phyloP scores from a whole-genome alignment of 2,797 vertebrate species.

The Macroramphosus scolopax region DNA sequence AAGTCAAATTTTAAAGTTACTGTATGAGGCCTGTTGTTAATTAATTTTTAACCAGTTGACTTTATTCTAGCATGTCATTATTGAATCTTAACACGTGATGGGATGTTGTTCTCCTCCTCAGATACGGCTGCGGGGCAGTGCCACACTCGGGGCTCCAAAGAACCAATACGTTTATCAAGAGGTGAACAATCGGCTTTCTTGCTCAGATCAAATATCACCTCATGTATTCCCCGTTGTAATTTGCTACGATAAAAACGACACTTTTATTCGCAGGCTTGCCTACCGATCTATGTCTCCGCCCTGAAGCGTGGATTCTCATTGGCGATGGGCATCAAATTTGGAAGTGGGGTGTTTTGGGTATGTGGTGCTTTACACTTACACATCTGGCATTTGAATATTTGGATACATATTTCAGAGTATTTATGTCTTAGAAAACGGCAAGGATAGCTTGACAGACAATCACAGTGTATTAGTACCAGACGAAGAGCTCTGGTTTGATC shows the following conservation, averaged over 20 bases:
- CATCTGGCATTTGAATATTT: too few relatives aligned
- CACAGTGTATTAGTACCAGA: too few relatives aligned
- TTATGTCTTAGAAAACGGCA: too few relatives aligned
- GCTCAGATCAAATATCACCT: too few relatives aligned
- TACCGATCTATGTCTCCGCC: constrained; percentile 67
- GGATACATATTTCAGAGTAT: too few relatives aligned
- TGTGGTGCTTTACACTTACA: neutral
- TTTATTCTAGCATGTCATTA: too few relatives aligned
- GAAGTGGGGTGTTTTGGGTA: constrained; percentile 73
- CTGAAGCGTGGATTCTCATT: constrained; percentile 68
- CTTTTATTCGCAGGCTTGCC: constrained; percentile 56
- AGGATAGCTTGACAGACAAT: too few relatives aligned
- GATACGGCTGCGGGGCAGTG: constrained; percentile 69
- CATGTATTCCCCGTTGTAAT: neutral
- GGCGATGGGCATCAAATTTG: constrained; percentile 69
- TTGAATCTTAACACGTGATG: too few relatives aligned
- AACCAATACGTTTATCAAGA: constrained; percentile 74
- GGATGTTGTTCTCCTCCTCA: constrained; percentile 15
- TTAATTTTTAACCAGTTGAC: too few relatives aligned
- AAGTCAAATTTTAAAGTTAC: too few relatives aligned
- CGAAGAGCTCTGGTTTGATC: too few relatives aligned
- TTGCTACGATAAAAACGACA: neutral
- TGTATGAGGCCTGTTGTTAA: too few relatives aligned
- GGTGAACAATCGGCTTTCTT: constrained; percentile 52
- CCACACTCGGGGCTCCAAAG: constrained; percentile 70